Conservation (phyloP, 2,797 vertebrate genomes). For the Enteromius mattozi region DNA sequence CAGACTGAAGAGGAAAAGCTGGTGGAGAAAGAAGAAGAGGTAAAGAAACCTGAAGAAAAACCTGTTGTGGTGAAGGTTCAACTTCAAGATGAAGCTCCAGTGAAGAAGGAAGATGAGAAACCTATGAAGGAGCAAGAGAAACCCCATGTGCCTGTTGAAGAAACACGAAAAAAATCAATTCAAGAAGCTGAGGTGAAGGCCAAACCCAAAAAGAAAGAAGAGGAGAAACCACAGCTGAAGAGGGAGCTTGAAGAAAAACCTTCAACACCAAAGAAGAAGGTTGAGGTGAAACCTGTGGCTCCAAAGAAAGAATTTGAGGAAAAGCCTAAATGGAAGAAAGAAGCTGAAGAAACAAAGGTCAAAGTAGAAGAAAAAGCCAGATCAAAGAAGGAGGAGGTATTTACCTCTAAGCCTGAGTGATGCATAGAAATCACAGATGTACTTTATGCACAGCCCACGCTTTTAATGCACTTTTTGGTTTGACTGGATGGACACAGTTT, state of each 20-base stretch:
- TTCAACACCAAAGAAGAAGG: slow-evolving; percentile 27
- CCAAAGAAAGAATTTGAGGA: slow-evolving; percentile 51
- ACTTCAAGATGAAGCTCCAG: slow-evolving; percentile 56
- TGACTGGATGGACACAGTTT: not conserved
- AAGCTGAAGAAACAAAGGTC: slow-evolving; percentile 65
- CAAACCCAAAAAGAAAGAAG: slow-evolving; percentile 52
- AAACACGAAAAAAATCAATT: slow-evolving; percentile 56
- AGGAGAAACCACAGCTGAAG: slow-evolving; percentile 49
- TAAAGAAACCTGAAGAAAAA: slow-evolving; percentile 43
- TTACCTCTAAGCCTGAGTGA: slow-evolving; percentile 33
- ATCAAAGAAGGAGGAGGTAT: slow-evolving; percentile 59
- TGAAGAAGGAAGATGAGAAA: slow-evolving; percentile 59
- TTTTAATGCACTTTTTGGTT: not conserved
- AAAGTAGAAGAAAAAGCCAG: slow-evolving; percentile 51
- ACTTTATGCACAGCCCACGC: slow-evolving; percentile 5
- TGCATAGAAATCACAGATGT: slow-evolving; percentile 12
- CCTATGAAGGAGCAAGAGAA: slow-evolving; percentile 37
- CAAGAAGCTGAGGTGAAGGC: slow-evolving; percentile 53
- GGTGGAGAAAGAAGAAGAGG: slow-evolving; percentile 41
- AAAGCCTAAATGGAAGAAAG: slow-evolving; percentile 65
- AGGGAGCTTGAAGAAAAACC: slow-evolving; percentile 48
- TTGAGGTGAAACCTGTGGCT: slow-evolving; percentile 51
- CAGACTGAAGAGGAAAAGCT: slow-evolving; percentile 31
- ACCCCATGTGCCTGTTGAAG: slow-evolving; percentile 52
- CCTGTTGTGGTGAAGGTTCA: slow-evolving; percentile 34